Base-by-base conservation (phyloP, 2,113 vertebrate genomes). In the Chloropsis cyanopogon region DNA sequence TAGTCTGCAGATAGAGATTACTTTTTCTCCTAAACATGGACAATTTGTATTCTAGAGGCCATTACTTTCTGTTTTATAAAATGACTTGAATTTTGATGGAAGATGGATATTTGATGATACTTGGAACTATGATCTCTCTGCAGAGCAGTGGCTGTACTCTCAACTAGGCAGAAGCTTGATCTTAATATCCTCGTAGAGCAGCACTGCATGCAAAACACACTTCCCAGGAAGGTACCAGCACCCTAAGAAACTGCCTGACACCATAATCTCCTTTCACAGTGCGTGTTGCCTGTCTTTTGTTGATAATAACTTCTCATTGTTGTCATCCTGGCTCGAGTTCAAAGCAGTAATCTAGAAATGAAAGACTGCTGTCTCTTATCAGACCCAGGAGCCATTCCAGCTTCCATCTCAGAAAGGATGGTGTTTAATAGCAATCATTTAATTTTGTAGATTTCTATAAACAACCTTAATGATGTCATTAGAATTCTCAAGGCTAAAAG, bases 401-500 rank as follows among this genome's bases (percentile, higher is more conserved):
- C 56, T 50, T 85, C 20, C 54, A 29, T 29, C 46, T 82, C 68
- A 7, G 73, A 78, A 80, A 92, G 49, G 28, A 75, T 65, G 70
- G 24, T 25, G 33, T 71, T 72, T 53, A 72, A 86, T 39, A 44
- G 7, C 37, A 90, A 69, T 47, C 29, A 44, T 76, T 37, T 75
- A 65, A 76, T 75, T 82, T 66, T 66, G 69, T 76, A 18, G 69
- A n/a, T 59, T 86, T 91, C 61, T 93, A 88, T 90, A 84, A 65
- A 26, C n/a, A 92, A 57, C 29, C 21, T 70, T 87, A 85, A 86
- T n/a, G 46, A 80, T 23, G 2, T 47, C 9, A 63, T 91, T 84
- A 64, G 69, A 73, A 90, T 69, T 94, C 92, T 94, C 52, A 75
- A 70, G 54, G 64, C 57, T 86, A 65, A 90, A 90, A 95, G 56